Conservation (phyloP, 2,888 invertebrate genomes). For the Oeneis ivallda region DNA sequence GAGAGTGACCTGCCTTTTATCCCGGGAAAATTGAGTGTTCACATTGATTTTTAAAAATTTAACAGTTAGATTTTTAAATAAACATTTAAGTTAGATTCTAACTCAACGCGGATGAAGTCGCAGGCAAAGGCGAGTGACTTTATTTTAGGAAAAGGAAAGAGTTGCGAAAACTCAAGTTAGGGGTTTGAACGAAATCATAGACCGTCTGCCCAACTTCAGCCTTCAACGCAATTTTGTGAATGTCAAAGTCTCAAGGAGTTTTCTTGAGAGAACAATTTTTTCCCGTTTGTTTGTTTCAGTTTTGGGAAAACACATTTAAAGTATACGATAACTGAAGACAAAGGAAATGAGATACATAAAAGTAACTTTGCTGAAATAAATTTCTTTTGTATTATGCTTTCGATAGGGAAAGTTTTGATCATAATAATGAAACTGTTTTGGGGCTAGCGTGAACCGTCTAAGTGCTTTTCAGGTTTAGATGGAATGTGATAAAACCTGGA, state of each 20-base stretch:
- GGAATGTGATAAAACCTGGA: background rate
- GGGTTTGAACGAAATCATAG: slow-evolving; percentile 14
- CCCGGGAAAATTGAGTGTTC: too few species aligned
- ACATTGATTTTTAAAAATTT: too few species aligned
- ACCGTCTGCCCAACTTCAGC: background rate
- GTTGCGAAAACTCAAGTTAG: slow-evolving; percentile 1
- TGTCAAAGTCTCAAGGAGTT: slow-evolving; percentile 29
- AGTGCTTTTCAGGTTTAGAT: slow-evolving; percentile 1
- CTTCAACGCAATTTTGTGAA: slow-evolving; percentile 26
- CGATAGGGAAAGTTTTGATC: slow-evolving; percentile 30
- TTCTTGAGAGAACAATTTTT: slow-evolving; percentile 27
- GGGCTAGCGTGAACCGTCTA: too few species aligned
- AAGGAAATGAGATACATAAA: slow-evolving; percentile 40
- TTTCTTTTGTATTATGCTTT: slow-evolving; percentile 35
- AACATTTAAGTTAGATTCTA: too few species aligned
- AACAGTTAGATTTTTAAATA: too few species aligned
- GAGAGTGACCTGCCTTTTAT: too few species aligned
- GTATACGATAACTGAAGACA: slow-evolving; percentile 36
- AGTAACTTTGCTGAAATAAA: slow-evolving; percentile 40
- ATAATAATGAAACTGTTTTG: slow-evolving; percentile 23
- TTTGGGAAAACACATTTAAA: slow-evolving; percentile 35
- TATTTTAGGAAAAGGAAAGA: too few species aligned
- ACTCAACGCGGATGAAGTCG: too few species aligned
- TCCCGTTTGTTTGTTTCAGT: slow-evolving; percentile 31
- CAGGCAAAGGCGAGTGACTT: too few species aligned